phyloP scores from a whole-genome alignment of 53 echinoderm and acorn worm species.

The Patiria pectinifera region DNA sequence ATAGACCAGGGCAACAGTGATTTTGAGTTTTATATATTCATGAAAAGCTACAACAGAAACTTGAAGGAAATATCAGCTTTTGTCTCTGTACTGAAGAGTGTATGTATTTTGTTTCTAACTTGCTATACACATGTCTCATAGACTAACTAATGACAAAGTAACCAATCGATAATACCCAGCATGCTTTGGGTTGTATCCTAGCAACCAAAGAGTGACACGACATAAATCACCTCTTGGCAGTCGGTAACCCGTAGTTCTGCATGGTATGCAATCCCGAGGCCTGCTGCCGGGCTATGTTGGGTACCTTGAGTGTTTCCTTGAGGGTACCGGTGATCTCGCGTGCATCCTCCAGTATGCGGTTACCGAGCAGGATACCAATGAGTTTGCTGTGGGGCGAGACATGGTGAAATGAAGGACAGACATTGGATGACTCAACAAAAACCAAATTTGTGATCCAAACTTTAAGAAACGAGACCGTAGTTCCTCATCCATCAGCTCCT shows the following conservation, averaged over 20 bases:
- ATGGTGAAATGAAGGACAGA: conserved; percentile 12
- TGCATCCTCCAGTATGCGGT: conserved; percentile 92
- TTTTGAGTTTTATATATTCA: background rate
- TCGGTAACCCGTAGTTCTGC: conserved; percentile 72
- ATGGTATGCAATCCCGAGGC: conserved; percentile 70
- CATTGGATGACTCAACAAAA: background rate
- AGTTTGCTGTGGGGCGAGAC: conserved; percentile 72
- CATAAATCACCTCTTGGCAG: conserved; percentile 74
- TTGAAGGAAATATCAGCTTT: too few relatives aligned
- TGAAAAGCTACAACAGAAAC: background rate
- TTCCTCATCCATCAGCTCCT: background rate
- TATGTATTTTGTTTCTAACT: background rate
- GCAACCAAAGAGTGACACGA: background rate
- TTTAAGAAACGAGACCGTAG: too few relatives aligned
- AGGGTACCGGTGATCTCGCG: conserved; percentile 91
- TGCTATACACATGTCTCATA: background rate
- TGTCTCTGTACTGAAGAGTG: background rate
- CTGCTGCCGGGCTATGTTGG: conserved; percentile 79
- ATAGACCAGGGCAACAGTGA: background rate
- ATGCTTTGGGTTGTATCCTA: conserved; percentile 1
- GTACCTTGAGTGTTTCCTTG: conserved; percentile 85
- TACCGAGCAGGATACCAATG: conserved; percentile 85
- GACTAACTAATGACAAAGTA: background rate
- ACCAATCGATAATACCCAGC: background rate
- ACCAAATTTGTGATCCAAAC: background rate